phyloP scores from a whole-genome alignment of 2,888 invertebrate species.

The Trichogramma evanescens region DNA sequence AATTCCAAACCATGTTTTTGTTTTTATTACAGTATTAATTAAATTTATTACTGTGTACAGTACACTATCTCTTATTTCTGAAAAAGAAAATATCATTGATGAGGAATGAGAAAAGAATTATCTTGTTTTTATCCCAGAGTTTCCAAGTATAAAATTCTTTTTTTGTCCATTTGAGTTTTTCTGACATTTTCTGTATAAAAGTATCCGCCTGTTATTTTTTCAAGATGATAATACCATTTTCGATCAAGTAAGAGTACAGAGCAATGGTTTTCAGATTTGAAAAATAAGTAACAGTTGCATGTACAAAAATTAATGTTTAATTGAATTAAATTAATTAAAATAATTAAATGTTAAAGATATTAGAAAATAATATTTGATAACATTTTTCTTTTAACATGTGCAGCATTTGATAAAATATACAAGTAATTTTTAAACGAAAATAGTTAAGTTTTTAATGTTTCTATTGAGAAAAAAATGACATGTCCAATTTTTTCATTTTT shows the following conservation, averaged over 20 bases:
- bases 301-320: no score
- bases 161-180: no score
- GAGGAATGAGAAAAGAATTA: slow-evolving; percentile 16
- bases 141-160: no score
- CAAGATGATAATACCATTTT: no score
- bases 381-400: slow-evolving; percentile 13
- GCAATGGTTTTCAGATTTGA: no score
- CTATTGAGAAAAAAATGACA: not conserved
- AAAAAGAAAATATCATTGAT: not conserved
- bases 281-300: no score
- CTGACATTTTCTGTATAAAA: no score
- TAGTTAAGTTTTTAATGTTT: not conserved
- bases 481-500: not conserved
- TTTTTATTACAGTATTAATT: slow-evolving; percentile 10
- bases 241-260: no score
- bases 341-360: slow-evolving; percentile 17
- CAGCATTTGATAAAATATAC: slow-evolving; percentile 1
- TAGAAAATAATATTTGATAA: slow-evolving; percentile 12
- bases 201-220: no score
- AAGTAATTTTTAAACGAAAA: slow-evolving; percentile 8
- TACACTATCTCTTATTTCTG: not conserved
- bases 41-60: slow-evolving; percentile 22
- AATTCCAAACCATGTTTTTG: slow-evolving; percentile 7
- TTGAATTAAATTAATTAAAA: not conserved
- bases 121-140: slow-evolving; percentile 14